Evolutionary conservation across 2,888 invertebrate species (phyloP), one percentile per base, ranked within the genome.

Genomic region (Orchesellides sinensis): DNA sequence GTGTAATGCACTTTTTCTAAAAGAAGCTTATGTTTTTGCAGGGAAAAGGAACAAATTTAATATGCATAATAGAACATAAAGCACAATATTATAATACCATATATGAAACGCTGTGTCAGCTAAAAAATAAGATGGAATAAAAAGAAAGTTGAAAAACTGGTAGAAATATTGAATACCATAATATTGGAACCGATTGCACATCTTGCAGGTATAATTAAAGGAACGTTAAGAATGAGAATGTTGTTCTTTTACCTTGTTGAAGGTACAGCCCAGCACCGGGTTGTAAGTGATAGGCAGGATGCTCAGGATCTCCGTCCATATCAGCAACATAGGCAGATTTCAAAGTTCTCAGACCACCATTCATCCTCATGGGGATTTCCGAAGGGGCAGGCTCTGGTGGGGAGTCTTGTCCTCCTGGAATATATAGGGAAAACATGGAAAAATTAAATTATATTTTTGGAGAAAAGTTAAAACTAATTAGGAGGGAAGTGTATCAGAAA

Each of bases 301-400:
- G 86, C 45, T 87, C 87, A 56, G 80, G 59, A 63, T 72, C 81
- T 75, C 74, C 79, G 45, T 85, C 85, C 70, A 86, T 63, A 63
- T 86, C 88, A 49, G 83, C 85, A 54, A 86, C 86, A 70, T 85
- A 86, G 6, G 82, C 75, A 45, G 88, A 84, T 73, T 87, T 87
- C 12, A 87, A 74, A 6, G 86, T 73, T 83, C 88, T 83, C 83
- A 87, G 72, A 27, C 81, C 86, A 70, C 88, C 88, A 61, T 88
- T 88, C 83, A 87, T 84, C 65, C 88, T 80, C 85, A 88, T 83
- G n/a, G 88, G 87, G 40, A 87, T 86, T 82, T 88, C 88, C 77
- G 88, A 85, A 45, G 88, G 88, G 40, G 88, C 88, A 25, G 88
- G 88, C 72, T 88, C 88, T 35, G 88, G 88, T 35, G 88, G 88